These are phyloP conservation scores for Caenorhabditis inopinata DNA, from an alignment of 1,140 invertebrate species.

Conservation along the genomic window DNA sequence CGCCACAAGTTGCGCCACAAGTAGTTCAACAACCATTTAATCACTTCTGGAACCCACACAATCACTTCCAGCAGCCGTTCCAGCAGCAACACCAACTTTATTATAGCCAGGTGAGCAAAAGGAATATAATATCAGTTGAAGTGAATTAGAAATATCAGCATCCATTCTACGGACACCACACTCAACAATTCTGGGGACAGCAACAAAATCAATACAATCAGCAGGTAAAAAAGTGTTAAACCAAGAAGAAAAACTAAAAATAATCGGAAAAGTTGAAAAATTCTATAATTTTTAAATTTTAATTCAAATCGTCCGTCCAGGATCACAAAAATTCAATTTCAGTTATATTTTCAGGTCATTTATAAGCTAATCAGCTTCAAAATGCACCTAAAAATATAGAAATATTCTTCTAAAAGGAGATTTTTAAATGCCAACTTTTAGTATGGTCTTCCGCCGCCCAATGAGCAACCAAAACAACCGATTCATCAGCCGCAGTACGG, in stretches of 20 bases:
- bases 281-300: no score
- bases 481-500: background rate
- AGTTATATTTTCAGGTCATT: no score
- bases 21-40: background rate
- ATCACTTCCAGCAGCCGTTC: background rate
- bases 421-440: no score
- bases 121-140: no score
- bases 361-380: no score
- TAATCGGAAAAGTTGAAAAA: background rate
- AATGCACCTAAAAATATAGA: no score
- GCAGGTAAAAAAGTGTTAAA: background rate
- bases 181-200: background rate
- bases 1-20: background rate
- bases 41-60: background rate
- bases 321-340: no score
- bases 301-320: no score
- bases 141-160: background rate
- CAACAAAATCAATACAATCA: background rate
- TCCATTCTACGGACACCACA: constrained; percentile 2
- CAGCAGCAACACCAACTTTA: background rate
- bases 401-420: no score
- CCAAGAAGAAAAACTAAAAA: background rate
- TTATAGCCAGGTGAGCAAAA: background rate
- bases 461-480: no score
- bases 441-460: no score